These are phyloP conservation scores for Alentia gelatinosa DNA, from an alignment of 2,888 invertebrate genomes.

Conservation along the genomic window DNA sequence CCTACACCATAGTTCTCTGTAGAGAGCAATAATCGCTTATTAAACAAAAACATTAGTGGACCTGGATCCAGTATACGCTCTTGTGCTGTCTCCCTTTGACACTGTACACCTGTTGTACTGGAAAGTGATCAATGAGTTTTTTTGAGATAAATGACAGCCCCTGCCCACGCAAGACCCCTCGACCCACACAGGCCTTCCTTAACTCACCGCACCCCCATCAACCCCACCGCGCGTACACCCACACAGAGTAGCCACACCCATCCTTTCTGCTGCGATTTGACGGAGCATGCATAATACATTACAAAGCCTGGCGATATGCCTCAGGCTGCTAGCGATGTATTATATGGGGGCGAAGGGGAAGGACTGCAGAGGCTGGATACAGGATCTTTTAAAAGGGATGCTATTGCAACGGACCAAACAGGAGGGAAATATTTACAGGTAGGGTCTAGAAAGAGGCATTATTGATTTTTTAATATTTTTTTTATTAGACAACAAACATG, in stretches of 20 bases:
- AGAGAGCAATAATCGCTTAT: too few species aligned
- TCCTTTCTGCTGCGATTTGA: not conserved
- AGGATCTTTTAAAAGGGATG: too few species aligned
- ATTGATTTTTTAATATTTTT: too few species aligned
- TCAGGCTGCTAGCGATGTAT: not conserved
- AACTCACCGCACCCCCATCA: not conserved
- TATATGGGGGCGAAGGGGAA: too few species aligned
- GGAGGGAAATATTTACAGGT: too few species aligned
- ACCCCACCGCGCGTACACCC: not conserved
- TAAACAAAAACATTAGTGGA: too few species aligned
- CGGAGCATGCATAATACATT: not conserved
- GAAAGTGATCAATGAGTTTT: not conserved
- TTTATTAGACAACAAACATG: too few species aligned
- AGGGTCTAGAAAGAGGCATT: too few species aligned
- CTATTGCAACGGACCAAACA: too few species aligned
- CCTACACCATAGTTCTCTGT: too few species aligned
- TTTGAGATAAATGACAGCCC: not conserved
- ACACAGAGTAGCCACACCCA: not conserved
- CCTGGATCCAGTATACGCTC: too few species aligned
- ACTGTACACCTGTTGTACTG: not conserved
- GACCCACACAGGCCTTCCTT: not conserved
- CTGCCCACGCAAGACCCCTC: not conserved
- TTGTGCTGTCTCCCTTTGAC: not conserved
- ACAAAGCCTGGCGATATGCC: not conserved
- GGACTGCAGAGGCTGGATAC: too few species aligned